A percentile compares a stretch with the other conserved stretches of the same genome.
Evolutionary conservation across 2,113 vertebrate species (phyloP).

Genomic region (Sinocyclocheilus maitianheensis): DNA sequence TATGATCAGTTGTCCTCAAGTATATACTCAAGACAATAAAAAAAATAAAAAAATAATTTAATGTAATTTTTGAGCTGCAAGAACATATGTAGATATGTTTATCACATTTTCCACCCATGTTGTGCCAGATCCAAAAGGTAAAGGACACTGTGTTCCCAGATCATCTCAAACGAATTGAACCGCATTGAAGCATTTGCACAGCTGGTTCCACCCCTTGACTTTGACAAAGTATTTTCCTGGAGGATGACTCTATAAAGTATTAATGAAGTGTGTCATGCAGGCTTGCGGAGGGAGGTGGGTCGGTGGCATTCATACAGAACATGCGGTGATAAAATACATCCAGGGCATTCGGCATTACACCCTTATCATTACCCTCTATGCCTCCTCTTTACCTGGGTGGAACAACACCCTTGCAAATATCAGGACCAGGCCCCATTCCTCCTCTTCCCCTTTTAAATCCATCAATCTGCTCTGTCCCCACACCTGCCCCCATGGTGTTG

Average conservation of each 20-base stretch:
- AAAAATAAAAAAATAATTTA: not conserved
- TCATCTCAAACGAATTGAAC: slow-evolving; percentile 52
- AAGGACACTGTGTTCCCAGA: slow-evolving; percentile 49
- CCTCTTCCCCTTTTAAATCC: slow-evolving; percentile 7
- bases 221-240: slow-evolving; percentile 56
- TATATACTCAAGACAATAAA: not conserved
- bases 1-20: not conserved
- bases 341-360: slow-evolving; percentile 42
- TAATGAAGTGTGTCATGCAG: slow-evolving; percentile 57
- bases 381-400: slow-evolving; percentile 45
- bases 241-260: slow-evolving; percentile 65
- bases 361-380: slow-evolving; percentile 6
- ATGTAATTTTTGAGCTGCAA: not conserved
- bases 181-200: slow-evolving; percentile 46
- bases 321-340: slow-evolving; percentile 22
- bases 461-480: slow-evolving; percentile 15
- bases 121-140: not conserved
- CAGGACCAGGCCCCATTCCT: not conserved
- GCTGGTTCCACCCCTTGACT: slow-evolving; percentile 56
- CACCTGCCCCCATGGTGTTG: slow-evolving; percentile 1
- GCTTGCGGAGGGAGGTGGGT: slow-evolving; percentile 50
- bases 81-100: not conserved
- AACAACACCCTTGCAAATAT: slow-evolving; percentile 35
- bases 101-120: not conserved
- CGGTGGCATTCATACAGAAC: slow-evolving; percentile 19